Evolutionary conservation across 2,888 invertebrate genomes (phyloP).

Genomic region (Minunthozetes semirufus): DNA sequence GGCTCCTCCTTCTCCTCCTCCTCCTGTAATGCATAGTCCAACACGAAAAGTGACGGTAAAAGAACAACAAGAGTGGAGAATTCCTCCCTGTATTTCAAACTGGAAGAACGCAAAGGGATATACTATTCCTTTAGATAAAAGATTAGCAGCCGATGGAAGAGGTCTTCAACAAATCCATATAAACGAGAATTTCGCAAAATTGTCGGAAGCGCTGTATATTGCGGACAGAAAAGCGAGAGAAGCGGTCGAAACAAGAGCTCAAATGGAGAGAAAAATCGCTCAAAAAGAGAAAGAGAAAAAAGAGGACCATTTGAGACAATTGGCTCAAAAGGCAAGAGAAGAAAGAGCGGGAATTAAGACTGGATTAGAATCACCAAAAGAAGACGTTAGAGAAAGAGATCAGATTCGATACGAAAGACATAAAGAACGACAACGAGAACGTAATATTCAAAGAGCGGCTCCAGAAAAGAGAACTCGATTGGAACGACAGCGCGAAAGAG

Average conservation of each 20-base stretch:
- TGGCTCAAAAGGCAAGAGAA: conserved; percentile 92
- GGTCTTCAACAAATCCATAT: conserved; percentile 95
- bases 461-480: conserved; percentile 83
- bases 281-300: conserved; percentile 98
- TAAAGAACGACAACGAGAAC: conserved; percentile 81
- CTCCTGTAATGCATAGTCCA: conserved; percentile 96
- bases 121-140: conserved; percentile 95
- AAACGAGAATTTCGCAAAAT: conserved; percentile 97
- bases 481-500: conserved; percentile 83
- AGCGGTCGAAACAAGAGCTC: conserved; percentile 92
- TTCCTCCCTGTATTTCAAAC: conserved; percentile 96
- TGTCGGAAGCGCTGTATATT: conserved; percentile 94
- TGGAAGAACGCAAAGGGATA: conserved; percentile 99
- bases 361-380: conserved; percentile 48
- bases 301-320: conserved; percentile 81
- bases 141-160: conserved; percentile 94
- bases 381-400: conserved; percentile 73
- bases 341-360: conserved; percentile 74
- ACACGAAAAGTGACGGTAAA: conserved; percentile 95
- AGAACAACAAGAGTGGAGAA: conserved; percentile 99
- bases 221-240: conserved; percentile 95
- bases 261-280: conserved; percentile 88
- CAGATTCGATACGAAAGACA: conserved; percentile 78
- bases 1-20: conserved; percentile 97
- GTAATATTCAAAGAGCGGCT: conserved; percentile 85